Evolutionary conservation across 2,888 invertebrate genomes (phyloP), one percentile per base, ranked within the genome.

Genomic region (Drosophila helvetica): DNA sequence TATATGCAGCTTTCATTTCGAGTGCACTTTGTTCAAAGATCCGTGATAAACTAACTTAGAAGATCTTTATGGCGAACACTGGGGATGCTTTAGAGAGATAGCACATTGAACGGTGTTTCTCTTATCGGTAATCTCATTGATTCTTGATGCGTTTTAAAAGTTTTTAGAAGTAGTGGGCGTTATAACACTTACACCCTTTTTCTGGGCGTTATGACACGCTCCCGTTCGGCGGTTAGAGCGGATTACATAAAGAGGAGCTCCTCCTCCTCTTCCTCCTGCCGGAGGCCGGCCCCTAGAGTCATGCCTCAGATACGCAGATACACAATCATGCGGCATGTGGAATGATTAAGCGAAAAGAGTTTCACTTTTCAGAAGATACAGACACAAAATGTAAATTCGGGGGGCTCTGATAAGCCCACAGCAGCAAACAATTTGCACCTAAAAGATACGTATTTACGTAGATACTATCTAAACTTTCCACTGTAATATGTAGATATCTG

Each of bases 151-250:
- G n/a, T n/a, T n/a, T n/a, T n/a, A n/a, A n/a, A n/a, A n/a, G n/a
- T n/a, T n/a, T n/a, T n/a, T n/a, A 74, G 8, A 75, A 83, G 0
- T 63, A 77, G 17, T 61, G 91, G 55, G 87, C 87, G n/a, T n/a
- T n/a, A n/a, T n/a, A n/a, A n/a, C n/a, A n/a, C n/a, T n/a, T n/a
- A n/a, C n/a, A n/a, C n/a, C n/a, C n/a, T n/a, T n/a, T n/a, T n/a
- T n/a, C n/a, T n/a, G n/a, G n/a, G n/a, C n/a, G n/a, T n/a, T n/a
- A n/a, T n/a, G n/a, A n/a, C n/a, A n/a, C n/a, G n/a, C n/a, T n/a
- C n/a, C 42, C 78, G 84, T 3, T 72, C 67, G 19, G 78, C 72
- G 3, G 86, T 86, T 0, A 88, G 83, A 25, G 52, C 62, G 0
- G 70, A 71, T 19, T 84, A 70, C 60, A 56, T 84, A 12, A 67